Evolutionary conservation across 2,888 invertebrate species (phyloP).

Genomic region (Drosophila ezoana): DNA sequence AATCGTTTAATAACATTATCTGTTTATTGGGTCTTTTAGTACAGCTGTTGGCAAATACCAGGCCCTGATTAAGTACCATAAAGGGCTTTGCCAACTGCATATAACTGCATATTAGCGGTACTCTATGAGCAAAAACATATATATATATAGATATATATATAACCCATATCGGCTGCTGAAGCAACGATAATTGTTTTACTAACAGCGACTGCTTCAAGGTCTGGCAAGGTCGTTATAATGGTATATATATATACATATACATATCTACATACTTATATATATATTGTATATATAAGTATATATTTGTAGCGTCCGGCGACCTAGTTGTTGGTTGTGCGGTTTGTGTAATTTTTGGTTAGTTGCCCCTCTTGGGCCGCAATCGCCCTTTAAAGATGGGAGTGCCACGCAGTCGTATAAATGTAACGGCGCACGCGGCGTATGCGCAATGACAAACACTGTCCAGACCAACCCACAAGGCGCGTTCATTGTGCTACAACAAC

Average conservation of each 20-base stretch:
- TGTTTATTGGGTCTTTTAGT: not conserved
- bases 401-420: slow-evolving; percentile 28
- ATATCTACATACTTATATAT: slow-evolving; percentile 1
- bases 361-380: not conserved
- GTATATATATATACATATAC: slow-evolving; percentile 35
- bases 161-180: slow-evolving; percentile 9
- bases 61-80: not conserved
- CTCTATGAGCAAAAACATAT: not conserved
- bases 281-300: not conserved
- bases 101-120: not conserved
- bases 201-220: slow-evolving; percentile 77
- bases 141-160: not conserved
- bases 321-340: slow-evolving; percentile 65
- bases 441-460: slow-evolving; percentile 57
- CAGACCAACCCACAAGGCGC: slow-evolving; percentile 56
- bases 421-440: slow-evolving; percentile 70
- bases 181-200: slow-evolving; percentile 27
- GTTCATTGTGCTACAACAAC: slow-evolving; percentile 44
- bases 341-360: slow-evolving; percentile 21
- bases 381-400: slow-evolving; percentile 18
- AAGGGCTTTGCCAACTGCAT: not conserved
- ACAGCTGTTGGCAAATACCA: slow-evolving; percentile 2
- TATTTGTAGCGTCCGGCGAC: slow-evolving; percentile 79
- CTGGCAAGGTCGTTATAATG: slow-evolving; percentile 80
- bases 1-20: not conserved